Evolutionary conservation across 2,888 invertebrate species (phyloP), one percentile per base, ranked within the genome.

Genomic region (Leptarthrus brevirostris): DNA sequence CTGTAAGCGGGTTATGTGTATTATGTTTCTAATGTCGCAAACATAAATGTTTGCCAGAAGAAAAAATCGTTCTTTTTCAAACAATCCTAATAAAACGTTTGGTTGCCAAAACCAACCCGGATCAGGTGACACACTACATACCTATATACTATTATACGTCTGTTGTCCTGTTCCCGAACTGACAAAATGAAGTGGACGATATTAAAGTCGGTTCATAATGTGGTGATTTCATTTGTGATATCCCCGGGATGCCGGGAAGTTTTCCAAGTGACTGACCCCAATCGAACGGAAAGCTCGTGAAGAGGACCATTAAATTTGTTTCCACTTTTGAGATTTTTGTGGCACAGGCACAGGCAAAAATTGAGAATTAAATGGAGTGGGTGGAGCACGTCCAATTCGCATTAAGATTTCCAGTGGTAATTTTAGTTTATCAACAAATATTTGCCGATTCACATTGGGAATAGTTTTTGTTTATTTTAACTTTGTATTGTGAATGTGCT

Each of bases 191-290:
- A 61, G 36, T 61, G 61, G 44, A 44, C 44, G 44, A 44, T 64
- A 64, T 64, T 64, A 64, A 64, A 64, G n/a, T 47, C 24, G 44
- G 64, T 64, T 64, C 64, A 64, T 64, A 44, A 64, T 64, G 64
- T 64, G 64, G 64, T 64, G 64, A 64, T 64, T 64, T 47, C 64
- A 64, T 64, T 64, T 64, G 36, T 64, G 64, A 44, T 64, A 44
- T 64, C 47, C 64, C 64, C 36, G 64, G 36, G 44, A 44, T 44
- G 16, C n/a, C 24, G 64, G 64, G 47, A 64, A 64, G 47, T 64
- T 64, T 64, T 64, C 64, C 64, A 64, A 64, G 24, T 44, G 64
- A 64, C 44, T 64, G 64, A 64, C 64, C 64, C 44, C 64, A 44
- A 64, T 64, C 44, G 64, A 44, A 64, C 64, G 18, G 44, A 64